A percentile compares a stretch with the other conserved stretches of the same genome.
These are phyloP conservation scores for Protaetia brevitarsis DNA, from an alignment of 1,140 invertebrate species.

Conservation along the genomic window DNA sequence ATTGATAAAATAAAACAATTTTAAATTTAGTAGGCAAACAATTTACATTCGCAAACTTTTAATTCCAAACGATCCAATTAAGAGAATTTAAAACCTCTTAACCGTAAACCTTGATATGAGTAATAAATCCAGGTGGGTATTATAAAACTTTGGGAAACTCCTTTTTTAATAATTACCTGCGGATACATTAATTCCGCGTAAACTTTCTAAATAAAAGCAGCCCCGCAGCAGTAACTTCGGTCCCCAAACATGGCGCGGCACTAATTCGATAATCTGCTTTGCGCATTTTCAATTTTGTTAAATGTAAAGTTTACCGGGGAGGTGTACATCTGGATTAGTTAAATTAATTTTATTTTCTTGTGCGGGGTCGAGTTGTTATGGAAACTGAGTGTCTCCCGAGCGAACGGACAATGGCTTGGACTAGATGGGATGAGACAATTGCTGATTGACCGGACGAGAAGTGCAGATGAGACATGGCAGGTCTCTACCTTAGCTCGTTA, in stretches of 20 bases:
- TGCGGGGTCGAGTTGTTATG: conserved; percentile 6
- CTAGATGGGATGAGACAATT: conserved; percentile 20
- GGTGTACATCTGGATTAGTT: conserved; percentile 20
- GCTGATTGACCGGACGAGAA: conserved; percentile 20
- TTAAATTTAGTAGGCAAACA: not conserved
- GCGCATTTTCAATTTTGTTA: conserved; percentile 22
- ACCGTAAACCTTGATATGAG: not conserved
- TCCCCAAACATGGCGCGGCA: not conserved
- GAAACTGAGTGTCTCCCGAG: conserved; percentile 18
- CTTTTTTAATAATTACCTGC: conserved; percentile 13
- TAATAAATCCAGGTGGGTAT: conserved; percentile 18
- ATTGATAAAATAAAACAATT: not conserved
- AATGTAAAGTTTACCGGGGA: conserved; percentile 20
- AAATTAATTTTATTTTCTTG: conserved; percentile 24
- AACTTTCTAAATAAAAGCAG: conserved; percentile 10
- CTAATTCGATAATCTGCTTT: conserved; percentile 23
- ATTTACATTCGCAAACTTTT: not conserved
- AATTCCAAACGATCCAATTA: conserved; percentile 10
- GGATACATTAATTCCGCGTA: conserved; percentile 5
- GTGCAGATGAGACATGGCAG: conserved; percentile 16
- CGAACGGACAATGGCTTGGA: conserved; percentile 17
- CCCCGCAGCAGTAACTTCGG: not conserved
- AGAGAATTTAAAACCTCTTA: conserved; percentile 13
- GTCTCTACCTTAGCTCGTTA: conserved; percentile 10
- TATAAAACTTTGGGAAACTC: conserved; percentile 7